Percentiles rank a stretch among this genome's conserved stretches.
phyloP scores from a whole-genome alignment of 2,113 vertebrate species.

The Coptodon bakossiorum region DNA sequence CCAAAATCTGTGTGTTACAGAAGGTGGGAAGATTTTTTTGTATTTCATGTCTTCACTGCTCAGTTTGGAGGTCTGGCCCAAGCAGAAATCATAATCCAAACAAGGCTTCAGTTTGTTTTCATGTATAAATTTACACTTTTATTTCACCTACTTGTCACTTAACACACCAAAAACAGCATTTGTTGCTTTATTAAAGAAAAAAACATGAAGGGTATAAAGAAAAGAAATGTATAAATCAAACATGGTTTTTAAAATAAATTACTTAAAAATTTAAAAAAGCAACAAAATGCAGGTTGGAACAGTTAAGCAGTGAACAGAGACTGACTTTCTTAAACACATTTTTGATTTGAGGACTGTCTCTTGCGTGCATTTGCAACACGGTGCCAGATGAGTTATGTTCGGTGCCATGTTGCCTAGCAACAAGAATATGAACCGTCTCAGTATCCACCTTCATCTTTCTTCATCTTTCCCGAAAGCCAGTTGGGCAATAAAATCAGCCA shows the following conservation, averaged over 20 bases:
- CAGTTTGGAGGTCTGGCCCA: not conserved
- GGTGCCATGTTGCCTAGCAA: not conserved
- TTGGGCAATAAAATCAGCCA: not conserved
- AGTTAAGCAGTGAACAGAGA: not conserved
- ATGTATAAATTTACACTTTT: not conserved
- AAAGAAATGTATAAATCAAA: not conserved
- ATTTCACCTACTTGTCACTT: not conserved
- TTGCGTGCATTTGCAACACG: not conserved
- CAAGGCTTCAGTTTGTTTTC: fast-evolving
- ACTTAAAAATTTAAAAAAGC: fast-evolving
- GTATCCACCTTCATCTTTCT: not conserved
- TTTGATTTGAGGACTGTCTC: not conserved
- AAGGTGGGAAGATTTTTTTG: not conserved
- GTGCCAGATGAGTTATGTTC: not conserved
- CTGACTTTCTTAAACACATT: not conserved
- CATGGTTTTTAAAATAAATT: not conserved
- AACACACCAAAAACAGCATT: fast-evolving
- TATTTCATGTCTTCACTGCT: not conserved
- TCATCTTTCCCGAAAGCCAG: fast-evolving
- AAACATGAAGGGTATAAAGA: not conserved
- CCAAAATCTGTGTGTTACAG: not conserved
- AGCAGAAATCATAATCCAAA: fast-evolving
- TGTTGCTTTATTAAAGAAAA: not conserved
- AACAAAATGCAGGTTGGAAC: not conserved
- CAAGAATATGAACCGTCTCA: not conserved